Evolutionary conservation across 1,140 invertebrate genomes (phyloP).

Genomic region (Drosophila chauvacae): DNA sequence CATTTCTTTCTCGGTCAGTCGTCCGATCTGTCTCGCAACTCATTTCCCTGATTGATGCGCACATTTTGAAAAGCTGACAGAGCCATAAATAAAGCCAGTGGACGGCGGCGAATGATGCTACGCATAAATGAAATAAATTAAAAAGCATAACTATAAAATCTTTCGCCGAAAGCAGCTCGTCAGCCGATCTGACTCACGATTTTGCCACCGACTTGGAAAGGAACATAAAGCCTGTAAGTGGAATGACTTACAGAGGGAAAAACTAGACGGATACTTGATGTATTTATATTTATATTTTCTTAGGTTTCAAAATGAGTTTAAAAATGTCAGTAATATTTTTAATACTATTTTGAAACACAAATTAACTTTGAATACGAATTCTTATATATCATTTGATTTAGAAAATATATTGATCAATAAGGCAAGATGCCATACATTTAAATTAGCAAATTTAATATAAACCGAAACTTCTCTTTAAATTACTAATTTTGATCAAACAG

Average conservation of each 20-base stretch:
- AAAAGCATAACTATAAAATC: slow-evolving; percentile 78
- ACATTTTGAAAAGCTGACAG: slow-evolving; percentile 71
- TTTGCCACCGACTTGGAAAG: slow-evolving; percentile 16
- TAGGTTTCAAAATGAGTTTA: not conserved
- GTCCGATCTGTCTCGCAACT: slow-evolving; percentile 66
- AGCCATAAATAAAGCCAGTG: slow-evolving; percentile 66
- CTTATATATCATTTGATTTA: not conserved
- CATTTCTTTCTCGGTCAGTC: slow-evolving; percentile 72
- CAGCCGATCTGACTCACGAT: slow-evolving; percentile 49
- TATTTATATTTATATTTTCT: not conserved
- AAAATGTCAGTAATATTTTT: not conserved
- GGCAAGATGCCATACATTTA: not conserved
- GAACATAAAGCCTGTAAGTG: not conserved
- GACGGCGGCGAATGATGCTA: slow-evolving; percentile 54
- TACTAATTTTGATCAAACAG: no score
- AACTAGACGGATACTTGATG: not conserved
- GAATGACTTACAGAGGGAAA: not conserved
- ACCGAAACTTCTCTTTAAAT: not conserved
- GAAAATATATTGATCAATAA: not conserved
- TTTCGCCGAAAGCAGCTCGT: slow-evolving; percentile 59
- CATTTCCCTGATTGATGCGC: slow-evolving; percentile 79
- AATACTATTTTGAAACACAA: not conserved
- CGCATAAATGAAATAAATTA: slow-evolving; percentile 76
- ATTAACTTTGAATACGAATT: not conserved
- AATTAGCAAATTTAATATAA: not conserved